phyloP scores from a whole-genome alignment of 1,140 invertebrate species.

The Aphidius gifuensis region DNA sequence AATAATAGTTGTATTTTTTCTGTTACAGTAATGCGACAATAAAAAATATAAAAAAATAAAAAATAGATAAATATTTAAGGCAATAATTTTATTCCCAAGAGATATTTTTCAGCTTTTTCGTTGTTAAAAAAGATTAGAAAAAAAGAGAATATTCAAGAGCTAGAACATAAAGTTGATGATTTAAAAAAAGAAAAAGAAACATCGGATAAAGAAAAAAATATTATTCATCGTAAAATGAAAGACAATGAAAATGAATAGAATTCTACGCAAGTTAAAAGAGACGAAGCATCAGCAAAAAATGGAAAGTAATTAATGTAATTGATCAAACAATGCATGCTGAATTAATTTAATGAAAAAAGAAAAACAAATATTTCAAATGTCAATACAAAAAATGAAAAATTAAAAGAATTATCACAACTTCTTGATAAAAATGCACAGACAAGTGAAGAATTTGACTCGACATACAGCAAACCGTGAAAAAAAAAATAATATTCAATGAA shows the following conservation, averaged over 20 bases:
- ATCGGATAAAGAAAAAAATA: slow-evolving; percentile 56
- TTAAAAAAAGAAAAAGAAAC: slow-evolving; percentile 54
- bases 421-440: slow-evolving; percentile 70
- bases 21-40: too few species aligned
- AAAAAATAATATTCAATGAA: slow-evolving; percentile 55
- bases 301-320: slow-evolving; percentile 59
- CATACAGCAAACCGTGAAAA: slow-evolving; percentile 54
- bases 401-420: slow-evolving; percentile 62
- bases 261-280: slow-evolving; percentile 46
- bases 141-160: too few species aligned
- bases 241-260: slow-evolving; percentile 59
- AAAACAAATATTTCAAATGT: slow-evolving; percentile 58
- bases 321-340: slow-evolving; percentile 64
- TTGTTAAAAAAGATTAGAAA: too few species aligned
- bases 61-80: too few species aligned
- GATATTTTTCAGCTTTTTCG: too few species aligned
- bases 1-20: too few species aligned
- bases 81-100: too few species aligned
- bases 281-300: slow-evolving; percentile 54
- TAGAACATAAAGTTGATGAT: slow-evolving; percentile 59
- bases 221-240: slow-evolving; percentile 55
- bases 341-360: slow-evolving; percentile 62
- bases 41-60: too few species aligned
- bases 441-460: slow-evolving; percentile 69
- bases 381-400: slow-evolving; percentile 59